Evolutionary conservation across 2,797 vertebrate species (phyloP).

Genomic region (Stomatorhinus walkeri): DNA sequence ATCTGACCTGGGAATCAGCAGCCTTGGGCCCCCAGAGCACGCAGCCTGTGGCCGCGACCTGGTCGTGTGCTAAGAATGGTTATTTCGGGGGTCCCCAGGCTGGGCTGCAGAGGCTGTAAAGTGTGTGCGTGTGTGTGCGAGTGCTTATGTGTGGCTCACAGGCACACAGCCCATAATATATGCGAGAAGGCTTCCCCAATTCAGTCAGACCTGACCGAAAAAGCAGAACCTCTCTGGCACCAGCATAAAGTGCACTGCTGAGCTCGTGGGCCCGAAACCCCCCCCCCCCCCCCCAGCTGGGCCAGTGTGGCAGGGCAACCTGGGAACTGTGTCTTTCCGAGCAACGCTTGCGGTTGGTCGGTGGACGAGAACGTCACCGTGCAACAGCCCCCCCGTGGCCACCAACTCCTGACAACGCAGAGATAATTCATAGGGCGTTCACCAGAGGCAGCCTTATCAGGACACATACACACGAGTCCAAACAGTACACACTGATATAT

Average conservation of each 20-base stretch:
- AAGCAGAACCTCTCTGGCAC: slow-evolving; percentile 30
- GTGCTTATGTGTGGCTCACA: not conserved
- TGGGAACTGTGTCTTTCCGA: not conserved
- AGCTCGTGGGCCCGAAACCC: not conserved
- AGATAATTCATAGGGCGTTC: slow-evolving; percentile 39
- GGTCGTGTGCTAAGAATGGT: not conserved
- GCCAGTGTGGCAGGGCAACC: slow-evolving; percentile 12
- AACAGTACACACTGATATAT: not conserved
- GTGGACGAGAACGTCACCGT: not conserved
- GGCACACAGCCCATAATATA: not conserved
- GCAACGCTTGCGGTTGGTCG: not conserved
- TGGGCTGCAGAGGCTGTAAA: not conserved
- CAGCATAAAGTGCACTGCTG: not conserved
- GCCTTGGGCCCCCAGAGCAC: not conserved
- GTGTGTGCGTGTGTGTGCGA: not conserved
- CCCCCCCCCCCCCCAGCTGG: not conserved
- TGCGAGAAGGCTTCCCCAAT: not conserved
- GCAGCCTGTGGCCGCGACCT: not conserved
- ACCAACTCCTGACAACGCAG: slow-evolving; percentile 28
- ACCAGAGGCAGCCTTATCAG: slow-evolving; percentile 35
- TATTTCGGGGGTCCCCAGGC: not conserved
- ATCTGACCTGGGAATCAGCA: not conserved
- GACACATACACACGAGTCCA: slow-evolving; percentile 17
- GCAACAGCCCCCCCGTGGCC: not conserved
- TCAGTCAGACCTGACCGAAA: not conserved